Conservation (phyloP, 2,888 invertebrate genomes). For the Hoplodrina ambigua region DNA sequence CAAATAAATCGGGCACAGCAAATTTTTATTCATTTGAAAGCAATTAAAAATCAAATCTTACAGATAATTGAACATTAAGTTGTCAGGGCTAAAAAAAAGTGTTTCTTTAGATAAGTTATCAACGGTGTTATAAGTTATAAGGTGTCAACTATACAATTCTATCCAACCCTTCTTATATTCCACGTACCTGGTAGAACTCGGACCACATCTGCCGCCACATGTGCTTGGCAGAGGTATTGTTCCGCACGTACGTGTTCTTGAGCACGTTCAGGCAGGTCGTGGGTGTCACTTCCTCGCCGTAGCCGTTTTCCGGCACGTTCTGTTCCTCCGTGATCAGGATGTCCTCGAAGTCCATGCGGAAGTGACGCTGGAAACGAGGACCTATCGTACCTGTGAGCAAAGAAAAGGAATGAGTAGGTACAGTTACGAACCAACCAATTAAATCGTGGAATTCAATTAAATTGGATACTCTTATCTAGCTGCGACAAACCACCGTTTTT, state of each 20-base stretch:
- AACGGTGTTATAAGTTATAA: too few species aligned
- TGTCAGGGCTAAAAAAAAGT: too few species aligned
- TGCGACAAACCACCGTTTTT: too few species aligned
- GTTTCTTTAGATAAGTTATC: too few species aligned
- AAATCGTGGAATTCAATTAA: too few species aligned
- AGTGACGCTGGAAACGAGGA: conserved; percentile 86
- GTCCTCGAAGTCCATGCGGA: conserved; percentile 92
- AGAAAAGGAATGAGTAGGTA: not conserved
- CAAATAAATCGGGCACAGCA: too few species aligned
- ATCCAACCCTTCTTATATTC: not conserved
- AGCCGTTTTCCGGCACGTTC: conserved; percentile 88
- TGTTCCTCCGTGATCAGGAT: conserved; percentile 89
- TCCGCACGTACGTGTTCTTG: conserved; percentile 83
- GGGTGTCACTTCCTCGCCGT: conserved; percentile 83
- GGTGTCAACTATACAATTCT: too few species aligned
- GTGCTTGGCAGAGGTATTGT: conserved; percentile 78
- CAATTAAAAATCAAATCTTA: too few species aligned
- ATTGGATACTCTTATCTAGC: too few species aligned
- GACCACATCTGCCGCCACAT: conserved; percentile 86
- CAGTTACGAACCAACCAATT: too few species aligned
- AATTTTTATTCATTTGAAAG: too few species aligned
- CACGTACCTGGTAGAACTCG: conserved; percentile 82
- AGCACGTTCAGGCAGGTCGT: conserved; percentile 85
- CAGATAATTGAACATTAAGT: too few species aligned
- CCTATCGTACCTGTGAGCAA: conserved; percentile 83